Percentiles rank a stretch among this genome's conserved stretches.
phyloP scores from a whole-genome alignment of 2,113 vertebrate genomes.

The Microcebus ravelobensis region DNA sequence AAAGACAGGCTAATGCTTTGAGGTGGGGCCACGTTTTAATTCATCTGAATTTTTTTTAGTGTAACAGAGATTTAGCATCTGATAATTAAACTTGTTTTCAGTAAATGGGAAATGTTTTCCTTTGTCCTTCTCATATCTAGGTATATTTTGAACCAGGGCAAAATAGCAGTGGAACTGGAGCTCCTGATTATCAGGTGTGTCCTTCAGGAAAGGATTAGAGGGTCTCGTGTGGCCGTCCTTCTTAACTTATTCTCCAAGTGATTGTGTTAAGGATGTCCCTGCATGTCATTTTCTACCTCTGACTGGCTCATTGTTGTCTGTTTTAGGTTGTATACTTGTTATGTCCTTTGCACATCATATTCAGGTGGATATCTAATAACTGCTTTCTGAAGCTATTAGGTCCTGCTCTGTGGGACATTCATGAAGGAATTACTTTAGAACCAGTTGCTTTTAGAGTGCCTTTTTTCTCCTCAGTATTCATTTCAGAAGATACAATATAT shows the following conservation, averaged over 20 bases:
- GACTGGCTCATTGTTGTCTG: not conserved
- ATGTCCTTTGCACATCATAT: not conserved
- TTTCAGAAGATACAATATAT: not conserved
- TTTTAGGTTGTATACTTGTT: not conserved
- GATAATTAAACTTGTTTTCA: not conserved
- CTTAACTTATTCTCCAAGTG: not conserved
- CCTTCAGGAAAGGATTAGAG: not conserved
- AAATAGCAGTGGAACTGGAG: not conserved
- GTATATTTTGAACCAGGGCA: not conserved
- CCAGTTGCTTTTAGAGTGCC: not conserved
- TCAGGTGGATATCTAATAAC: not conserved
- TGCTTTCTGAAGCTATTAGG: not conserved
- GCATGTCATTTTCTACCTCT: not conserved
- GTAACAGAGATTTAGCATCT: not conserved
- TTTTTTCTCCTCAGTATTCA: not conserved
- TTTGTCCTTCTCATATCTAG: not conserved
- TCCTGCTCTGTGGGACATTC: not conserved
- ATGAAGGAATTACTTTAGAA: not conserved
- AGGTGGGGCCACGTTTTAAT: not conserved
- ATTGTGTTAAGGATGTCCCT: not conserved
- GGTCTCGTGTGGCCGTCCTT: fast-evolving
- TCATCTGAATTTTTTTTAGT: not conserved
- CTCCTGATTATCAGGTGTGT: not conserved
- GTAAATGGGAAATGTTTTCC: not conserved
- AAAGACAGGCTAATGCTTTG: not conserved